These are phyloP conservation scores for Asobara japonica DNA, from an alignment of 1,140 invertebrate species.

Conservation along the genomic window DNA sequence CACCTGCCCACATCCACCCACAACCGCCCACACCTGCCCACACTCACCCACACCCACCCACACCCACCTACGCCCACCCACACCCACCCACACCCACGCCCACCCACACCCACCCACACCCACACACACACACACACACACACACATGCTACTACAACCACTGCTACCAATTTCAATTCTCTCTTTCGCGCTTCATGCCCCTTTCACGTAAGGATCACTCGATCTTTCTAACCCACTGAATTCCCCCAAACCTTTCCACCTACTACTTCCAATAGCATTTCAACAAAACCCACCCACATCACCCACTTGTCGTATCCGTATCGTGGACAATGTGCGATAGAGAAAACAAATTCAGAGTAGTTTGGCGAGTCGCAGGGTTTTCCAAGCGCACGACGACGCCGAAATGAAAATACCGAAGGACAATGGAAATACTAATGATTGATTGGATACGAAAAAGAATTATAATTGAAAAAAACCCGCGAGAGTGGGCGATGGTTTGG, in stretches of 20 bases:
- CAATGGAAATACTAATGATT: conserved; percentile 69
- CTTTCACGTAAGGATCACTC: too few relatives aligned
- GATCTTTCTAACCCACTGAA: too few relatives aligned
- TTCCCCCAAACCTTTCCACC: too few relatives aligned
- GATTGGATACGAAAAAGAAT: conserved; percentile 69
- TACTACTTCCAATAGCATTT: too few relatives aligned
- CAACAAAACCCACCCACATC: too few relatives aligned
- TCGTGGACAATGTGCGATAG: not conserved
- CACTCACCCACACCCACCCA: not conserved
- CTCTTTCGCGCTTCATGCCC: too few relatives aligned
- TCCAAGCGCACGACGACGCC: conserved; percentile 60
- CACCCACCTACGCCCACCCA: not conserved
- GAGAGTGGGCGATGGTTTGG: conserved; percentile 38
- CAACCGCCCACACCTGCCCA: too few relatives aligned
- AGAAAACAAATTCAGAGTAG: not conserved
- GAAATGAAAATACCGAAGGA: conserved; percentile 69
- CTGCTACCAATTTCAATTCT: too few relatives aligned
- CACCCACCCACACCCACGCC: too few relatives aligned
- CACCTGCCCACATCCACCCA: too few relatives aligned
- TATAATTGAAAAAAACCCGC: conserved; percentile 68
- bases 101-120: too few relatives aligned
- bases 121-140: not conserved
- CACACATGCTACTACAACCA: not conserved
- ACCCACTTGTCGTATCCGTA: too few relatives aligned
- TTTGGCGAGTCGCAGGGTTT: conserved; percentile 44